Base-by-base conservation (phyloP, 2,113 vertebrate genomes). In the Corythornis vintsioides region DNA sequence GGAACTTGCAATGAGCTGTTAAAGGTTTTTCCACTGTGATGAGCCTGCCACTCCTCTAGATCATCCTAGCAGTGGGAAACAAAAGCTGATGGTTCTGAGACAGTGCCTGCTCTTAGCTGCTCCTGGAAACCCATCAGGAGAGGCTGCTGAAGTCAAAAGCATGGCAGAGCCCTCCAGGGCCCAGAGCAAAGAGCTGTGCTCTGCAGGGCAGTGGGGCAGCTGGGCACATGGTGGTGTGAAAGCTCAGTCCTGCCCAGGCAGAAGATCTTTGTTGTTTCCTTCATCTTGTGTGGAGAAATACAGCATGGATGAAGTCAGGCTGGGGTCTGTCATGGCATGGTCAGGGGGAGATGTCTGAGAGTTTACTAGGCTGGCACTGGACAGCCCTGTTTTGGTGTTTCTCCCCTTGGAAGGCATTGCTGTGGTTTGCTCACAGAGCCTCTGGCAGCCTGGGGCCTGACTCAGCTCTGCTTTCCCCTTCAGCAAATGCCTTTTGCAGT, bases 221-320 rank as follows among this genome's bases (percentile, higher is more conserved):
- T 2, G 18, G 19, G 6, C 16, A 14, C 7, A 8, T 88, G 17
- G 1, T 31, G 20, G 72, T 1, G 0, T 7, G 61, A 56, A n/a
- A 14, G 8, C 33, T 82, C 29, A 33, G 26, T 76, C 29, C n/a
- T 53, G 57, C 33, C 52, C 12, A 2, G 1, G 2, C 24, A n/a
- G 43, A 26, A 7, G 13, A 19, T 40, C 38, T 55, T 9, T 10
- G 40, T 6, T 11, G 17, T 43, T 87, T 76, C n/a, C 43, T 24
- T 76, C 19, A 4, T 15, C 52, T 8, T 33, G 20, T 26, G 19
- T 52, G 11, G 57, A 40, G 56, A 55, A 43, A 7, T 31, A 13
- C 4, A 24, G 9, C 0, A 0, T 31, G 25, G 63, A 24, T 43
- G 2, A 18, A 67, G 40, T 52, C 26, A 31, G 50, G 5, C 11